Percentiles rank a stretch among this genome's conserved stretches.
Evolutionary conservation across 2,888 invertebrate genomes (phyloP).

Genomic region (Orchesellides sinensis): DNA sequence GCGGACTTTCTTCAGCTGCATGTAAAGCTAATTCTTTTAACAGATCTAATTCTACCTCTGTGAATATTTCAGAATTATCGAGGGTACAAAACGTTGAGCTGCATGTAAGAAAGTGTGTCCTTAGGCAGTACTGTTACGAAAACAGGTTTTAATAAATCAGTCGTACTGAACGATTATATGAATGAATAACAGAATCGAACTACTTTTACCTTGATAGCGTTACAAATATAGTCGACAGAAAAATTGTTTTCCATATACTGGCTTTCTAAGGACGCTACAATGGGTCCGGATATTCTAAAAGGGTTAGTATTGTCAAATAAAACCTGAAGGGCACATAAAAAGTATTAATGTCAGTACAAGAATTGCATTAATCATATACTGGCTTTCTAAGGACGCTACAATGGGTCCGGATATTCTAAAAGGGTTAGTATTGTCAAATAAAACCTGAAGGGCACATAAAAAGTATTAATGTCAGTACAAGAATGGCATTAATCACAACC

Average conservation of each 20-base stretch:
- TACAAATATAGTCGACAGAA: conserved; percentile 54
- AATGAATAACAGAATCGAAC: not conserved
- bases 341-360: conserved; percentile 46
- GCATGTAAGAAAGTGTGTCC: conserved; percentile 66
- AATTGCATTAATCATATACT: conserved; percentile 50
- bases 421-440: conserved; percentile 38
- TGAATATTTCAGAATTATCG: not conserved
- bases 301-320: conserved; percentile 40
- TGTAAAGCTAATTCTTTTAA: not conserved
- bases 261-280: conserved; percentile 60
- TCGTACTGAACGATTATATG: not conserved
- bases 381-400: conserved; percentile 57
- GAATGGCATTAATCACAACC: conserved; percentile 39
- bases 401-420: conserved; percentile 65
- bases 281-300: conserved; percentile 62
- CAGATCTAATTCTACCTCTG: conserved; percentile 6
- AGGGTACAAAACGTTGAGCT: conserved; percentile 62
- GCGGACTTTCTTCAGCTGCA: conserved; percentile 6
- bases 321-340: conserved; percentile 60
- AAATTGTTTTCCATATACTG: conserved; percentile 56
- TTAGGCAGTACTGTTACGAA: conserved; percentile 67
- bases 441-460: conserved; percentile 59
- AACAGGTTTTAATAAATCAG: not conserved
- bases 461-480: conserved; percentile 45
- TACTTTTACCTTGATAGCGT: conserved; percentile 53